Percentiles rank a stretch among this genome's conserved stretches.
Evolutionary conservation across 2,797 vertebrate genomes (phyloP).

Genomic region (Scyliorhinus canicula): DNA sequence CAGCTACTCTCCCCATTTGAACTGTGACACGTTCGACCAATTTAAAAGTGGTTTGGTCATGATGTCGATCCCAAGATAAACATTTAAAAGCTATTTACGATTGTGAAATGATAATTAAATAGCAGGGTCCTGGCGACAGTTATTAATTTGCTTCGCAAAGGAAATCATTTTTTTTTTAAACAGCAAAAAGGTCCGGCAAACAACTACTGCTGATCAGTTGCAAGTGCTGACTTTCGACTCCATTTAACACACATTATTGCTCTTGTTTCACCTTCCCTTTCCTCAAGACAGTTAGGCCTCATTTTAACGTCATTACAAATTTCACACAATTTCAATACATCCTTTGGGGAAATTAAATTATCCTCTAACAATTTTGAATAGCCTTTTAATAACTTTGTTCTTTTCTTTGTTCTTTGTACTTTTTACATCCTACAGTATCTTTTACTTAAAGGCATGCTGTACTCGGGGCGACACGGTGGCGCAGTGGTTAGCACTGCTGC

Average conservation of each 20-base stretch:
- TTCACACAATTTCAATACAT: not conserved
- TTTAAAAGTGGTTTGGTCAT: not conserved
- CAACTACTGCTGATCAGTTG: not conserved
- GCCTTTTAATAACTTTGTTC: not conserved
- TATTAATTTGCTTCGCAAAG: not conserved
- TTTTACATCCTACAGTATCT: constrained; percentile 7
- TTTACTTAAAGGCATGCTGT: not conserved
- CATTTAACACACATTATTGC: not conserved
- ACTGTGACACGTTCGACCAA: not conserved
- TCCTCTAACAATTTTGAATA: not conserved
- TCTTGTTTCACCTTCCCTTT: not conserved
- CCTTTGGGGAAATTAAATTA: not conserved
- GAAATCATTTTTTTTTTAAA: not conserved
- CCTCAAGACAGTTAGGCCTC: not conserved
- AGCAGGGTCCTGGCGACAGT: not conserved
- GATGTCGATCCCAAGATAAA: not conserved
- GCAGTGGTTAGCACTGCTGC: no score
- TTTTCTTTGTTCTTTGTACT: no score
- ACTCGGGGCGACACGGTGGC: no score
- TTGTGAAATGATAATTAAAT: not conserved
- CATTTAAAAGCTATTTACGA: not conserved
- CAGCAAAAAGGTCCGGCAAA: not conserved
- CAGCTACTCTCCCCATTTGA: not conserved
- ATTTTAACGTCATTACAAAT: not conserved
- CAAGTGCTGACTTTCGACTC: not conserved